These are phyloP conservation scores for Parotia lawesii DNA, from an alignment of 2,113 vertebrate genomes.

Conservation along the genomic window DNA sequence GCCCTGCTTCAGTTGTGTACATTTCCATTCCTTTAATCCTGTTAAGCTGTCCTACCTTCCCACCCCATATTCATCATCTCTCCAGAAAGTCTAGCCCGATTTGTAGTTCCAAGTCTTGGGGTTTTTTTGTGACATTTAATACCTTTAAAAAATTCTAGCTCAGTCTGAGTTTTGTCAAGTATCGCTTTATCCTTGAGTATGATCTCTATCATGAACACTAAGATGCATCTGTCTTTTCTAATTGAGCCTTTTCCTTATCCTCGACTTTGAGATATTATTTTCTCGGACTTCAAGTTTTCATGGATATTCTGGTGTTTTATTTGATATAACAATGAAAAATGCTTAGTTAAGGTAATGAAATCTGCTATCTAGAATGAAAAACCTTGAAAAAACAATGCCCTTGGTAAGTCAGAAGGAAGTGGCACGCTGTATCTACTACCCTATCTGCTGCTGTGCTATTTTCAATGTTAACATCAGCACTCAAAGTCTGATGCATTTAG, in stretches of 20 bases:
- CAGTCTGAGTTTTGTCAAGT: not conserved
- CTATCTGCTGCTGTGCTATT: not conserved
- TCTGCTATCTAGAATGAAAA: not conserved
- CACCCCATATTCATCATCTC: not conserved
- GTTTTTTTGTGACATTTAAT: not conserved
- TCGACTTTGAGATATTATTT: not conserved
- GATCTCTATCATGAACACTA: not conserved
- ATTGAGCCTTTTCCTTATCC: not conserved
- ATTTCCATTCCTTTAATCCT: not conserved
- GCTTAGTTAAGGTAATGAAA: not conserved
- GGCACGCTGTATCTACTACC: not conserved
- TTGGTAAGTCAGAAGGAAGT: not conserved
- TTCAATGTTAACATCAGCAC: not conserved
- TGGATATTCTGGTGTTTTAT: not conserved
- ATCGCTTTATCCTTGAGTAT: not conserved
- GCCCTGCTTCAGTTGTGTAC: not conserved
- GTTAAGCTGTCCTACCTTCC: not conserved
- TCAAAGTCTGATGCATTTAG: not conserved
- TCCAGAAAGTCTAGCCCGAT: not conserved
- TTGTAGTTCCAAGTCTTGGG: not conserved
- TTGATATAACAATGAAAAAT: not conserved
- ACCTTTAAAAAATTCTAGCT: not conserved
- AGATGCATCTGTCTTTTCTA: not conserved
- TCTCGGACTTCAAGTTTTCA: not conserved
- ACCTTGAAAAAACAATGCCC: not conserved